Base-by-base conservation (phyloP, 2,113 vertebrate genomes). In the Hydrolagus affinis region DNA sequence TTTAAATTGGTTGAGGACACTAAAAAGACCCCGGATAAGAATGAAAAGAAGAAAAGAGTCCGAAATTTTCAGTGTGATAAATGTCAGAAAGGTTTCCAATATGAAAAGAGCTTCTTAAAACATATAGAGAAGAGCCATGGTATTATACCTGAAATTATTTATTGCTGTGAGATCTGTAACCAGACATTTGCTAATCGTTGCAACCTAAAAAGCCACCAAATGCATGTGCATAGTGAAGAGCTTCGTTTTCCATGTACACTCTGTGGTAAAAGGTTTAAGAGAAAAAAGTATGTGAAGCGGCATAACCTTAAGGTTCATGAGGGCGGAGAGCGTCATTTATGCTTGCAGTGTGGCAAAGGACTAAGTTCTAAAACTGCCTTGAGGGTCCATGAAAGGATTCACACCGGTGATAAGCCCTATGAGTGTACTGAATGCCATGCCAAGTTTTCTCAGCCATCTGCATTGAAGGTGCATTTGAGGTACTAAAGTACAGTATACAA, bases 391-490 rank as follows among this genome's bases (percentile, higher is more conserved):
- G 95, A 97, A 90, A 93, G 97, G 86, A 99, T 95, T 0, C 98
- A 99, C 90, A 97, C 96, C 0, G 98, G 97, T 0, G 93, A 95
- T 83, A 95, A 96, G 87, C 97, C 98, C 10, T 98, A 92, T 2
- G 91, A 94, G 88, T 99, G 98, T 89, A 89, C 93, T 0, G 93
- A 95, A 88, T 99, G 98, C 68, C 87, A 92, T 1, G 94, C 97
- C 87, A 96, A 93, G 86, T 99, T 99, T 90, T 97, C 95, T 0
- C 98, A 99, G 93, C 97, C 96, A 4, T 97, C 97, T 0, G 96
- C 98, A 0, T 96, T 99, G 64, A 99, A 98, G 88, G 98, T 96
- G 21, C 98, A 99, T 90, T 94, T 93, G 91, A 97, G 97, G 98
- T 99, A 94, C 1, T 90, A 72, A 64, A 21, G n/a, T 70, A 15